Base-by-base conservation (phyloP, 1,140 invertebrate genomes). In the Myzus persicae region DNA sequence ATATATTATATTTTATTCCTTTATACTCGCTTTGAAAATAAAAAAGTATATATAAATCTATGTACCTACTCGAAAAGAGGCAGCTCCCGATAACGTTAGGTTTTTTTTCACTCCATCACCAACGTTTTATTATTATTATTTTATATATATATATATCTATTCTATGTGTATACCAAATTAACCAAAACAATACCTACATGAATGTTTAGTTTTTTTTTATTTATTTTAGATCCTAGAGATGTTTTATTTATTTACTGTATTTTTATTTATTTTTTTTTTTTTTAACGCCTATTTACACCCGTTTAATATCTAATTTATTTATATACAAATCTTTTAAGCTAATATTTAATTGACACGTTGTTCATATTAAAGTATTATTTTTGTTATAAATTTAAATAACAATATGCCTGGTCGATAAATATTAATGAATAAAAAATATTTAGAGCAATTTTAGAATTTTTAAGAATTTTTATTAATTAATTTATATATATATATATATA, bases 281-380 rank as follows among this genome's bases (percentile, higher is more conserved):
- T 93, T 82, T 93, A 93, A 93, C 36, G 91, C 91, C 76, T 51
- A 59, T 90, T 90, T 90, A 90, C 89, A 90, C n/a, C 89, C 36
- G 51, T 90, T 42, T 90, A 90, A 90, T 59, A 54, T 42, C 89
- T 59, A 90, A 90, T 90, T 90, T 90, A 59, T 90, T 54, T 88
- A 44, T 54, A 31, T 42, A 90, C 11, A 90, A 85, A 51, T 38
- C 44, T 93, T 84, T 93, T 93, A 93, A 93, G 46, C 76, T 93
- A 93, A 82, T 93, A 93, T 92, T 92, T 82, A 92, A 92, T 93
- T 93, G 76, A 93, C 91, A 82, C 18, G 76, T 93, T 93, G 91
- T 51, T 93, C 91, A 81, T 91, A 91, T 82, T 93, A 93, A 84
- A 93, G 91, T 93, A 93, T 93, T 93, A 93, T 93, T 93, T 93